Evolutionary conservation across 2,888 invertebrate genomes (phyloP), one percentile per base, ranked within the genome.

Genomic region (Galerucella pusilla): DNA sequence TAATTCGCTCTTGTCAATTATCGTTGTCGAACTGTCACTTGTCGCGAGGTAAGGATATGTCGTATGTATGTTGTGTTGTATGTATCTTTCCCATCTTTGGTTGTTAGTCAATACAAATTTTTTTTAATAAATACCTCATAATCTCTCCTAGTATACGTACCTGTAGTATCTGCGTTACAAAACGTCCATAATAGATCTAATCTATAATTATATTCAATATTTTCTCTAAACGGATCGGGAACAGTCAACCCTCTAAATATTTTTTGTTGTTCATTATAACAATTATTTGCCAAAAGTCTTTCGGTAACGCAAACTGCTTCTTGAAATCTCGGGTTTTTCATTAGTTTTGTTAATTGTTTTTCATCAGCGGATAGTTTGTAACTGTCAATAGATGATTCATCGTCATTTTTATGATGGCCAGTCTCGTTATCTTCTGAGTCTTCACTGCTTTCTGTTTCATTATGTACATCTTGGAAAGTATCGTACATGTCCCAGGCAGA

Each of bases 401-500:
- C 80, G 35, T 82, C 78, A 45, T 79, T 64, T 63, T 79, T 79
- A n/a, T 80, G 81, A 45, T 77, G 75, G 57, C 78, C 87, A 35
- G 45, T 79, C 10, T 86, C 84, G 0, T 70, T 68, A 14, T 75
- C 75, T 4, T 78, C 76, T 12, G 75, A 75, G 84, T 86, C 20
- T 69, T 64, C 25, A 83, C 86, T 65, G 4, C 72, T 73, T 57
- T 60, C 73, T 0, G 83, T 82, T n/a, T 88, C 88, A 3, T 85
- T 85, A 80, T 84, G 79, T 75, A 83, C 82, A n/a, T 88, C 88
- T 46, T 90, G 81, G 66, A 91, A 93, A 0, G 92, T 93, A 83
- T 95, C 95, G 81, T 91, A 91, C 92, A 95, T 94, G 80, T 94
- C 93, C 91, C 94, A 95, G 83, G 92, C 89, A 0, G 94, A 94